Conservation (phyloP, 2,113 vertebrate species). For the Crypturellus undulatus region DNA sequence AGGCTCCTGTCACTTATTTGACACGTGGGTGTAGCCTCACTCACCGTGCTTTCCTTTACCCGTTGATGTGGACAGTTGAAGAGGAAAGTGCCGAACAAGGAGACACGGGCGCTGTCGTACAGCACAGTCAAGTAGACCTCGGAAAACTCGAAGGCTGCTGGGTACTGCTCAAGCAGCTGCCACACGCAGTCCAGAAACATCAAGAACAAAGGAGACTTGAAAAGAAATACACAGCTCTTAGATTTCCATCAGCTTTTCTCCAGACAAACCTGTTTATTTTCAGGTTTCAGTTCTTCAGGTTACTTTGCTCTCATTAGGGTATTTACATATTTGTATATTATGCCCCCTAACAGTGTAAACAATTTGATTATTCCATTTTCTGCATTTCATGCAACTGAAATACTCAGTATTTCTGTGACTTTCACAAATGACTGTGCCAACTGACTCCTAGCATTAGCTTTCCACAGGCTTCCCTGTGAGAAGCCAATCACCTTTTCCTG, state of each 20-base stretch:
- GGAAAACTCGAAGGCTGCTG: slow-evolving; percentile 94
- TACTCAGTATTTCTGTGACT: neutral
- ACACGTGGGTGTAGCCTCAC: neutral
- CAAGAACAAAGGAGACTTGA: slow-evolving; percentile 91
- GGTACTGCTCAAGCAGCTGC: slow-evolving; percentile 95
- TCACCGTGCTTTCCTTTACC: slow-evolving; percentile 89
- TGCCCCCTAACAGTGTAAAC: neutral
- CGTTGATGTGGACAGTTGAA: slow-evolving; percentile 93
- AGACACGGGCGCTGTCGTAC: slow-evolving; percentile 90
- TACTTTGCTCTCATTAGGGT: neutral
- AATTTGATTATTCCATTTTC: neutral
- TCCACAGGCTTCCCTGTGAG: neutral
- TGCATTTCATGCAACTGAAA: neutral
- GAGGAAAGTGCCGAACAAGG: slow-evolving; percentile 95
- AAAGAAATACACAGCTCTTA: neutral
- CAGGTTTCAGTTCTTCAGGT: neutral
- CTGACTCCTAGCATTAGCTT: neutral
- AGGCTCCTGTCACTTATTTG: neutral
- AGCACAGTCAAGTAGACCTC: slow-evolving; percentile 92
- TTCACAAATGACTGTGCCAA: neutral
- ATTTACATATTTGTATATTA: neutral
- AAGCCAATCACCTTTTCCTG: neutral
- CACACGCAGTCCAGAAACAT: slow-evolving; percentile 96
- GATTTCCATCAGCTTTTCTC: neutral
- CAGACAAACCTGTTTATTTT: neutral